These are phyloP conservation scores for Leptobrachium ailaonicum DNA, from an alignment of 2,113 vertebrate genomes.

Conservation along the genomic window DNA sequence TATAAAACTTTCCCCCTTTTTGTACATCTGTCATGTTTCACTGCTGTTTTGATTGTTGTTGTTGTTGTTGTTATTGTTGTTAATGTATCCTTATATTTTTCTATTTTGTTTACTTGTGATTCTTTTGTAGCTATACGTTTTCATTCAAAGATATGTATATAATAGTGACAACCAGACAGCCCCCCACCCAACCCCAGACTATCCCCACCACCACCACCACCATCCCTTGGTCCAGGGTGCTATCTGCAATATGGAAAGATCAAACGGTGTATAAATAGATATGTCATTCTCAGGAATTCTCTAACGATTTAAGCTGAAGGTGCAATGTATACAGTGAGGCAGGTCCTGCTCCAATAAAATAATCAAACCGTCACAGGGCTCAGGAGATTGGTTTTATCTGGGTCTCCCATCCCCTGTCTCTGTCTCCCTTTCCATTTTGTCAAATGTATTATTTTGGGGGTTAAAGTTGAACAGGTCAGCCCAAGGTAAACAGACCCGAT, in stretches of 20 bases:
- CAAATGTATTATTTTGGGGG: slow-evolving; percentile 64
- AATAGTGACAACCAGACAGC: too few relatives aligned
- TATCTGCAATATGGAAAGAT: slow-evolving; percentile 31
- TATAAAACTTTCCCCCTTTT: too few relatives aligned
- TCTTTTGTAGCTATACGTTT: too few relatives aligned
- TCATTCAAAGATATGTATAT: too few relatives aligned
- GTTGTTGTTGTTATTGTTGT: too few relatives aligned
- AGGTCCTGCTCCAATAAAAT: slow-evolving; percentile 61
- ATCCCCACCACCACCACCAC: neutral
- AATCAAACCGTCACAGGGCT: slow-evolving; percentile 65
- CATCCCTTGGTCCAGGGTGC: neutral
- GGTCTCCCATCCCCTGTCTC: slow-evolving; percentile 17
- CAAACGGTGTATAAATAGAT: slow-evolving; percentile 54
- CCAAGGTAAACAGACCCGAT: slow-evolving; percentile 61
- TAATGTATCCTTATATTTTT: too few relatives aligned
- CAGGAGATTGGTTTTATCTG: slow-evolving; percentile 57
- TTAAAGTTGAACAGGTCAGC: slow-evolving; percentile 67
- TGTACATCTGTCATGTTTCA: too few relatives aligned
- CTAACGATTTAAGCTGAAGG: slow-evolving; percentile 39
- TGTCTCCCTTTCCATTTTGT: neutral
- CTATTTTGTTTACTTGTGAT: too few relatives aligned
- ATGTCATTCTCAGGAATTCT: slow-evolving; percentile 45
- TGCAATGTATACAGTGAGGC: slow-evolving; percentile 47
- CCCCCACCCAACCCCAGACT: too few relatives aligned
- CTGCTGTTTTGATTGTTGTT: too few relatives aligned